phyloP scores from a whole-genome alignment of 1,140 invertebrate species.

The Macrotrachela quadricornifera region DNA sequence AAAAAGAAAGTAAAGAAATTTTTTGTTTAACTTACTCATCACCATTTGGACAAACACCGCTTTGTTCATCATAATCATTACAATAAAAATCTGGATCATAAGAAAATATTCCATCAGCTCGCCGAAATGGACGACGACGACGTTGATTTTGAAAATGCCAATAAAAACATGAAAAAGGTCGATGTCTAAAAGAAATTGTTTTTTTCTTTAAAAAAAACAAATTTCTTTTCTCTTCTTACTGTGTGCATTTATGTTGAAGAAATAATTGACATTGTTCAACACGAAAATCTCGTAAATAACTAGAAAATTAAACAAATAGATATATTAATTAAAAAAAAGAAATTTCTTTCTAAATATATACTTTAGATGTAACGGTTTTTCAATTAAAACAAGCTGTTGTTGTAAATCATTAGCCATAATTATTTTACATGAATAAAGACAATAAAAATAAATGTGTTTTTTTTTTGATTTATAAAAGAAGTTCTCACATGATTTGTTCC shows the following conservation, averaged over 20 bases:
- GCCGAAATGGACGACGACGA: conserved; percentile 68
- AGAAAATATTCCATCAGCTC: conserved; percentile 87
- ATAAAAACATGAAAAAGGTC: conserved; percentile 96
- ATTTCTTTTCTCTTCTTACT: conserved; percentile 20
- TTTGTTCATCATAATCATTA: conserved; percentile 94
- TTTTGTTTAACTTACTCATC: conserved; percentile 45
- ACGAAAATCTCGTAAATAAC: conserved; percentile 74
- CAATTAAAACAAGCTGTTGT: no score
- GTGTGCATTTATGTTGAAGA: conserved; percentile 96
- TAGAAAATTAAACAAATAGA: not conserved
- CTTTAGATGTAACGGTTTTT: no score
- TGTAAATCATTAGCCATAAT: no score
- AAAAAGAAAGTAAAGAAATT: no score
- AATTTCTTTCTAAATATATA: no score
- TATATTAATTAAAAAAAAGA: no score
- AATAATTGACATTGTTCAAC: conserved; percentile 95
- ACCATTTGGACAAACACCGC: conserved; percentile 85
- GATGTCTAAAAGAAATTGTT: conserved; percentile 40
- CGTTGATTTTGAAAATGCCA: conserved; percentile 99
- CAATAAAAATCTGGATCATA: conserved; percentile 98
- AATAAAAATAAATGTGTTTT: no score
- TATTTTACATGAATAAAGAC: no score
- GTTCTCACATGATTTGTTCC: no score
- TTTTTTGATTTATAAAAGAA: no score
- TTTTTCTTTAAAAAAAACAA: no score